These are phyloP conservation scores for Calameuta idolon DNA, from an alignment of 2,888 invertebrate genomes.

Conservation along the genomic window DNA sequence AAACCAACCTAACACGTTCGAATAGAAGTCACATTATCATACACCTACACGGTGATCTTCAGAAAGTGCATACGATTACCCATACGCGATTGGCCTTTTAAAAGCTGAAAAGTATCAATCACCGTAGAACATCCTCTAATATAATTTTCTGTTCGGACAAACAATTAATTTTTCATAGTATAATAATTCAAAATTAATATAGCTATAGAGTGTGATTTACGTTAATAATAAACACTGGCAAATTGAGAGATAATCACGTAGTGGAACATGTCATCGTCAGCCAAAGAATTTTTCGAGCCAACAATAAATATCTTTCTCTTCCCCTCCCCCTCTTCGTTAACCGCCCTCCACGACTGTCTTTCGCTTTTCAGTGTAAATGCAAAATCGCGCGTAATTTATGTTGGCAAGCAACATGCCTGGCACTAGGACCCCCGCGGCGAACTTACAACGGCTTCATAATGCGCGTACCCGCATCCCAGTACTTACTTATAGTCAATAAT, in stretches of 20 bases:
- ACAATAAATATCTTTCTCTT: background rate
- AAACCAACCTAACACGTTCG: background rate
- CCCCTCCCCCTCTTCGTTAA: background rate
- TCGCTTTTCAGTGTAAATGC: conserved; percentile 61
- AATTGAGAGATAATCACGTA: background rate
- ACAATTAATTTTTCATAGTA: no score
- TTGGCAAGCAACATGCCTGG: conserved; percentile 60
- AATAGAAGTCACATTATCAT: background rate
- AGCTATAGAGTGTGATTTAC: background rate
- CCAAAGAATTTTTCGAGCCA: background rate
- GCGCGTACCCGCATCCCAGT: conserved; percentile 32
- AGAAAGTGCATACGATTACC: conserved; percentile 35
- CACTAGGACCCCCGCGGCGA: conserved; percentile 59
- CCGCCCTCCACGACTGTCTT: conserved; percentile 30
- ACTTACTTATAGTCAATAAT: conserved; percentile 39
- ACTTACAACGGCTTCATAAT: conserved; percentile 63
- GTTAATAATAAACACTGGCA: background rate
- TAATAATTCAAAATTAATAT: background rate
- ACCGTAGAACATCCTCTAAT: background rate
- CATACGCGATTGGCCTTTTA: background rate
- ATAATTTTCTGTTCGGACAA: background rate
- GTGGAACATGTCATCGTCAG: background rate
- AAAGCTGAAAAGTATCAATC: background rate
- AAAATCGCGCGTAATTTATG: conserved; percentile 63
- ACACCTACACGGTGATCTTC: conserved; percentile 22